Percentiles rank a stretch among this genome's conserved stretches.
Evolutionary conservation across 2,797 vertebrate genomes (phyloP).

Genomic region (Lepilemur septentrionalis): DNA sequence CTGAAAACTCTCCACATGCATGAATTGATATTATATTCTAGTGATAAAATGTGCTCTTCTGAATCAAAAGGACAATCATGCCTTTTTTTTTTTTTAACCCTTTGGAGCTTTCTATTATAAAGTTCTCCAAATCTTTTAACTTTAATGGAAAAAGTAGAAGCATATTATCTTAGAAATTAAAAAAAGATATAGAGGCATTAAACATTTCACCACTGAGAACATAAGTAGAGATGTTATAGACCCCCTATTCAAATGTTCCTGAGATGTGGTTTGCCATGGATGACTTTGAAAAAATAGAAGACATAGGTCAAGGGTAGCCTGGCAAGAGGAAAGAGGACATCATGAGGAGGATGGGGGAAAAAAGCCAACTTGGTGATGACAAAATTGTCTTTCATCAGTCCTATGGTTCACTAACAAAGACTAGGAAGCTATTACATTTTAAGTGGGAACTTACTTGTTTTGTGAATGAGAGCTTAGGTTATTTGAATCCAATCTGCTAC

Average conservation of each 20-base stretch:
- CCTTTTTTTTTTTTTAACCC: background rate
- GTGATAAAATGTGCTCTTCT: slow-evolving; percentile 5
- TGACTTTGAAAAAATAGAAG: slow-evolving; percentile 1
- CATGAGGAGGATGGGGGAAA: background rate
- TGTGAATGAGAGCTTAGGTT: background rate
- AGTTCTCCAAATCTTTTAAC: slow-evolving; percentile 7
- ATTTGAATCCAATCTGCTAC: background rate
- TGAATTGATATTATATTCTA: slow-evolving; percentile 17
- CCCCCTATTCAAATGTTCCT: background rate
- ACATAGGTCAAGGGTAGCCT: background rate
- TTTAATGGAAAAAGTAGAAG: background rate
- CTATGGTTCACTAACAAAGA: slow-evolving; percentile 1
- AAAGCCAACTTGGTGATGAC: background rate
- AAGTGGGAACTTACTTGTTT: background rate
- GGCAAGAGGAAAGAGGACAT: background rate
- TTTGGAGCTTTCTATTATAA: slow-evolving; percentile 17
- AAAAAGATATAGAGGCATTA: background rate
- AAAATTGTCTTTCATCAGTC: slow-evolving; percentile 4
- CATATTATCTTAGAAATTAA: background rate
- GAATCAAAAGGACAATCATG: background rate
- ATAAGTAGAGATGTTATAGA: background rate
- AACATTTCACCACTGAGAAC: background rate
- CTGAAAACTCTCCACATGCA: background rate
- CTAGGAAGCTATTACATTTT: background rate
- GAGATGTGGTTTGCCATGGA: slow-evolving; percentile 1